Evolutionary conservation across 2,797 vertebrate genomes (phyloP), one percentile per base, ranked within the genome.

Genomic region (Enteromius fasciolatus): DNA sequence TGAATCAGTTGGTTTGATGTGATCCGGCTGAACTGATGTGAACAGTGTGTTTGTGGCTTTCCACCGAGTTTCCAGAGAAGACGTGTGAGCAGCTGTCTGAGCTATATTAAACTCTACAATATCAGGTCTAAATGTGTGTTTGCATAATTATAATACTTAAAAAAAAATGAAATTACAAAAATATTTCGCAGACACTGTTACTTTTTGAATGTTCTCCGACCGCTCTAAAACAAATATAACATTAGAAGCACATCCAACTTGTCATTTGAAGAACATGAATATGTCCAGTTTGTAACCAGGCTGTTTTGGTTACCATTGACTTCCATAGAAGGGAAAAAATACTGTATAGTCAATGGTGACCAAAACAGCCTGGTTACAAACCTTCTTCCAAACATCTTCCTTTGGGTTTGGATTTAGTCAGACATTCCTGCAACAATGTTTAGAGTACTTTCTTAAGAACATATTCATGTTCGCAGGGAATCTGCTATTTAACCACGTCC

Each of bases 1-100:
- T 61, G 5, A 28, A 61, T 61, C 23, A 1, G 23, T 28, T 61
- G 5, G 18, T n/a, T 69, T 69, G 39, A 69, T 69, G 67, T 25
- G 39, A 69, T 69, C 23, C 10, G 44, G 23, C 25, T 50, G 17
- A 52, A 31, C 17, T 73, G 46, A 20, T 73, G 70, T 73, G 17
- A 52, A 72, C 69, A 17, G 68, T 72, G 69, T 72, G 69, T 52
- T 52, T 73, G 46, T 31, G 25, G 25, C 18, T 73, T 50, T 59
- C 54, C 57, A 2, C 12, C 12, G 25, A 14, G 23, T 25, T 59
- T 61, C 57, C 25, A 61, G 57, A 61, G 25, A 28, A 28, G 23
- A 59, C 54, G 12, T 61, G 25, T 25, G 25, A 28, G 11, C 23
- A 28, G 2, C 57, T 28, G 52, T 54, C 50, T 52, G 50, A 52